Base-by-base conservation (phyloP, 2,888 invertebrate species). In the Drosophila infuscata region DNA sequence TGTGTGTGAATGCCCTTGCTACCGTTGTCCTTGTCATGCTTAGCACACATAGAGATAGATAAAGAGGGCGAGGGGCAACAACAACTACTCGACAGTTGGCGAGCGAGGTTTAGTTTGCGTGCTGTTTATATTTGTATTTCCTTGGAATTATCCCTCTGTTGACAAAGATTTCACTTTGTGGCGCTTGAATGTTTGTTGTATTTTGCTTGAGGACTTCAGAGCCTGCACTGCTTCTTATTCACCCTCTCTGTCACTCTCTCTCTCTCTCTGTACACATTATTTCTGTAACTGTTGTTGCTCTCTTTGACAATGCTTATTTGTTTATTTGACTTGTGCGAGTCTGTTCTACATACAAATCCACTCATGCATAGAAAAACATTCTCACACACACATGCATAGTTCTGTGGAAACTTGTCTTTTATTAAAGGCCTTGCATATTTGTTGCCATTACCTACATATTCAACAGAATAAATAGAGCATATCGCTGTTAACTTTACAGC, bases 161-260 rank as follows among this genome's bases (percentile, higher is more conserved):
- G 91, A 88, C 91, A 91, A 88, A 91, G 90, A 91, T 88, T 88
- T 88, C 88, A 91, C 91, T 91, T 90, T 89, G 91, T 91, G 91
- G 91, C 91, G 88, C 90, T 91, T 88, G 91, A 90, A 89, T 90
- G 89, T 88, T 88, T 79, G 91, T 81, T 86, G 90, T 81, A 88
- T 89, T 76, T 78, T 72, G 83, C 83, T 81, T 57, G 71, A 76
- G 86, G 83, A 80, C 88, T 79, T 76, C 67, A 70, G 70, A 46
- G 9, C 51, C 36, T 51, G 49, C 20, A 49, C 62, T 9, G 17
- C 38, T 38, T 38, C 17, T 0, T 17, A 2, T 8, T 38, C 9
- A 17, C 38, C 1, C 17, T 15, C 15, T 46, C 62, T 64, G 20
- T 30, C 35, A 29, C 49, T 36, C 5, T 8, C 20, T 54, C 29